phyloP scores from a whole-genome alignment of 2,797 vertebrate species.

The Lerista edwardsae region DNA sequence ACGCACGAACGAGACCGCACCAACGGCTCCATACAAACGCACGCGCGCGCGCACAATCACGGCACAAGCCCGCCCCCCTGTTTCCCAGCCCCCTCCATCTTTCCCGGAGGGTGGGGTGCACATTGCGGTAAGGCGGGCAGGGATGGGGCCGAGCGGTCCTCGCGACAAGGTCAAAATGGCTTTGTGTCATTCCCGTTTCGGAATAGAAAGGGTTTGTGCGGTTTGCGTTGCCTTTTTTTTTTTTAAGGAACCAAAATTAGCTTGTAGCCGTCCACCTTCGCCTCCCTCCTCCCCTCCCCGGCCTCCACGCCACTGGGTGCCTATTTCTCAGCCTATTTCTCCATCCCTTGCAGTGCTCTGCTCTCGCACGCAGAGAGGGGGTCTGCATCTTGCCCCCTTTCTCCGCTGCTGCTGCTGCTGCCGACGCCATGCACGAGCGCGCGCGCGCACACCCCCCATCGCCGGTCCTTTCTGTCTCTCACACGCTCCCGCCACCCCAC shows the following conservation, averaged over 20 bases:
- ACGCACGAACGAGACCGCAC: too few relatives aligned
- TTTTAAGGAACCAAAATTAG: background rate
- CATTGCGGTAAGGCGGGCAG: background rate
- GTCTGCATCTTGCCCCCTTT: background rate
- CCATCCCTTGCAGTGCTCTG: background rate
- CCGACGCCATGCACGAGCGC: background rate
- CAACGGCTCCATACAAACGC: too few relatives aligned
- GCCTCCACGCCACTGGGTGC: background rate
- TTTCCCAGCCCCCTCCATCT: background rate
- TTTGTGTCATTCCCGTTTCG: background rate
- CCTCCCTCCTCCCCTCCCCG: background rate
- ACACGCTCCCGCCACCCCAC: background rate
- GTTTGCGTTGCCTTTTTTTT: too few relatives aligned
- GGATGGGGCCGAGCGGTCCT: too few relatives aligned
- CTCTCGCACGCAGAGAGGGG: background rate
- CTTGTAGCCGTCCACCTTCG: background rate
- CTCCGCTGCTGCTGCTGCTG: background rate
- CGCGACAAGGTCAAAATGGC: constrained; percentile 23
- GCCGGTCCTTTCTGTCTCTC: background rate
- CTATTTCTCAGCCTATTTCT: background rate
- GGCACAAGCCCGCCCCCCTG: background rate
- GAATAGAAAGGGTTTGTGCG: background rate
- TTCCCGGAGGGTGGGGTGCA: background rate
- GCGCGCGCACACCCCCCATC: background rate
- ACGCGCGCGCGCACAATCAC: too few relatives aligned